Conservation (phyloP, 2,888 invertebrate genomes). For the Aricia artaxerxes region DNA sequence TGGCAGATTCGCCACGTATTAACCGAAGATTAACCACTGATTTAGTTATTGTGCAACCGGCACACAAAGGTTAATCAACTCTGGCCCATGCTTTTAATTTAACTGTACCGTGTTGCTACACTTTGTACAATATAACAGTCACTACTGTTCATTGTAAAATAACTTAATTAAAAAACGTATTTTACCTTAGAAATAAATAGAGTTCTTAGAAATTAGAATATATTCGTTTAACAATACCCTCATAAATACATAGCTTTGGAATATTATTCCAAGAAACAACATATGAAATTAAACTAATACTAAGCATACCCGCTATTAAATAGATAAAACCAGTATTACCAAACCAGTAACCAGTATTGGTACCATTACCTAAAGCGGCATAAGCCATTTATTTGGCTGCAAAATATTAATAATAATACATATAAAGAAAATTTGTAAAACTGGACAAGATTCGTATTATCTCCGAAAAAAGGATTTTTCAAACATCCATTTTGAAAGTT, state of each 20-base stretch:
- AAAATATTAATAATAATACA: background rate
- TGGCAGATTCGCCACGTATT: background rate
- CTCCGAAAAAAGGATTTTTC: background rate
- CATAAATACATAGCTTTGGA: background rate
- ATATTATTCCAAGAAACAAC: background rate
- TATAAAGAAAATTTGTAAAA: background rate
- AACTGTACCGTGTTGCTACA: background rate
- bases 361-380: background rate
- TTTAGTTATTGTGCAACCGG: background rate
- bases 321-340: background rate
- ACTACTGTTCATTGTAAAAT: background rate
- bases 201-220: background rate
- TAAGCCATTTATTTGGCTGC: background rate
- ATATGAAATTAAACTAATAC: background rate
- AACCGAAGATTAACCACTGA: background rate
- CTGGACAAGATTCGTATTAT: background rate
- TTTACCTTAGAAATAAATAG: background rate
- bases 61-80: constrained; percentile 7
- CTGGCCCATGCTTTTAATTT: background rate
- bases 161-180: background rate
- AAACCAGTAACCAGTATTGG: background rate
- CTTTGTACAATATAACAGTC: background rate
- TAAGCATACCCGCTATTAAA: background rate
- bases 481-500: background rate
- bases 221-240: constrained; percentile 10